phyloP scores from a whole-genome alignment of 2,888 invertebrate species.

The Boloria selene region DNA sequence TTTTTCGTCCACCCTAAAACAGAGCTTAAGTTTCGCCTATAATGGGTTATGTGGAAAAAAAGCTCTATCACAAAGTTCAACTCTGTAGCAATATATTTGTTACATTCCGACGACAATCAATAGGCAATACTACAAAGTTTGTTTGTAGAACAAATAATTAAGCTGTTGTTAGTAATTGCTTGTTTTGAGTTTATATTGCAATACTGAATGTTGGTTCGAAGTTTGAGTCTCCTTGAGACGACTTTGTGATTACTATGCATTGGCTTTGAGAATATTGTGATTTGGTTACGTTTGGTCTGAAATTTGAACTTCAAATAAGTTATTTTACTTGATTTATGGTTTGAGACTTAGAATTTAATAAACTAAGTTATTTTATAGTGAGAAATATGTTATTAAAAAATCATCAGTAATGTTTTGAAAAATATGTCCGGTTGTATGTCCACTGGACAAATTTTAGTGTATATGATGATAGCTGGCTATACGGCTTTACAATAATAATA shows the following conservation, averaged over 20 bases:
- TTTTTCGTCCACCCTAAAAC: no score
- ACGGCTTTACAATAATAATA: no score
- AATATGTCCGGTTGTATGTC: no score
- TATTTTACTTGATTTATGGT: not conserved
- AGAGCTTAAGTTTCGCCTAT: no score
- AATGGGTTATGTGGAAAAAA: not conserved
- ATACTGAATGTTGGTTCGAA: conserved; percentile 19
- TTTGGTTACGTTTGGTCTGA: not conserved
- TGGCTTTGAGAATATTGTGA: conserved; percentile 3
- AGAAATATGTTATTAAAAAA: no score
- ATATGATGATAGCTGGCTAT: no score
- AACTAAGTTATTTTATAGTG: no score
- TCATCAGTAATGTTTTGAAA: no score
- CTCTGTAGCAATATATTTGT: not conserved
- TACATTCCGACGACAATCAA: conserved; percentile 38
- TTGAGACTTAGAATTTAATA: not conserved
- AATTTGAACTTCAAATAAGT: not conserved
- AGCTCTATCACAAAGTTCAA: not conserved
- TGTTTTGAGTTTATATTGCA: conserved; percentile 69
- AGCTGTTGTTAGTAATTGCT: conserved; percentile 72
- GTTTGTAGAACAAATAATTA: conserved; percentile 76
- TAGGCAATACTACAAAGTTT: conserved; percentile 59
- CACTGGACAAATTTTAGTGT: no score
- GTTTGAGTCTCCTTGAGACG: conserved; percentile 19
- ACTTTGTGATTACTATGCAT: conserved; percentile 16